Base-by-base conservation (phyloP, 1,140 invertebrate species). In the Ectropis grisescens region DNA sequence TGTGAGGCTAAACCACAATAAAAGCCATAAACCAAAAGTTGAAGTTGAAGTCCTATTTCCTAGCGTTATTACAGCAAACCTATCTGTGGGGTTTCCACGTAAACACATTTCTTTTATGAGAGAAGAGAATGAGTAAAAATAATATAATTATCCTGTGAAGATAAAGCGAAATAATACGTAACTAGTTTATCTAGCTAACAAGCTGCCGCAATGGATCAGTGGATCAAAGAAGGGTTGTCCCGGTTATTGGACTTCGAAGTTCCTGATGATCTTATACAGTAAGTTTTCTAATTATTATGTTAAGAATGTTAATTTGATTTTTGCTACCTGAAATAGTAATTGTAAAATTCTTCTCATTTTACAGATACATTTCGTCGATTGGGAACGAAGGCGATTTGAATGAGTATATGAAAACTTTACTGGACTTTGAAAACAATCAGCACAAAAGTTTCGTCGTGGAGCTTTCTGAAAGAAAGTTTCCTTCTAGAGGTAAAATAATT, bases 341-440 rank as follows among this genome's bases (percentile, higher is more conserved):
- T 22, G 4, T 22, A 22, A 22, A 22, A 9, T 9, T 22, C 9
- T 22, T 22, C 19, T 5, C 4, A 22, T 49, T 33, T 66, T 84
- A 39, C 53, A 86, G 89, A 31, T 87, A 85, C 57, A 85, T 92
- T 10, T 42, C 87, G 37, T 75, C 83, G 26, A 90, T 92, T 32
- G 78, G 88, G 53, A 85, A 88, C 61, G 85, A 86, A 44, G 69
- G 74, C 33, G 90, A 91, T 56, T 82, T 91, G 10, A 88, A 91
- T 41, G 86, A 89, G 27, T 91, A 91, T 51, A 86, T 92, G 49
- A 84, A 85, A 53, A 88, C 86, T 23, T 75, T 92, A 26, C 46
- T 93, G 0, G 84, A 90, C 66, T 85, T 84, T 37, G 84, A 83
- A 13, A 86, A 89, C 64, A 61, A 82, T 9, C 84, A 85, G 33